Evolutionary conservation across 2,113 vertebrate genomes (phyloP).

Genomic region (Neomonachus schauinslandi): DNA sequence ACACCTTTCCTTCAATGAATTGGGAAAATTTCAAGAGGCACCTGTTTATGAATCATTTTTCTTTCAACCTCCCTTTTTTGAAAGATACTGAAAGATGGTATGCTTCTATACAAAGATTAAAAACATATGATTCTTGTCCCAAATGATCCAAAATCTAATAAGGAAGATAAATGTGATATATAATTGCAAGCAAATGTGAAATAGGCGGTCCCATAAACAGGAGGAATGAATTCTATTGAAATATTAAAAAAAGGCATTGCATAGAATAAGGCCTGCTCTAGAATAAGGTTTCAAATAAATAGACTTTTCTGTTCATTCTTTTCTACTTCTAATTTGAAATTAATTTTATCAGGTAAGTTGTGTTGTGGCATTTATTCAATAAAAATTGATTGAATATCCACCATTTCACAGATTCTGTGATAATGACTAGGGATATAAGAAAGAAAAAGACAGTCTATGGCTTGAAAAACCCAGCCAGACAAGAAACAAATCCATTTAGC

Average conservation of each 20-base stretch:
- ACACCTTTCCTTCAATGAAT: background rate
- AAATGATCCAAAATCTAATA: constrained; percentile 22
- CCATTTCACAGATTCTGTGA: background rate
- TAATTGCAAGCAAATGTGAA: background rate
- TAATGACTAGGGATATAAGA: background rate
- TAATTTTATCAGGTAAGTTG: constrained; percentile 28
- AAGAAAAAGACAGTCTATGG: background rate
- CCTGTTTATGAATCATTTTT: background rate
- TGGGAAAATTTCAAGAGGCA: constrained; percentile 19
- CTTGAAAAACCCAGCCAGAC: background rate
- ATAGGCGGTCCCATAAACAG: background rate
- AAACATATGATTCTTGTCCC: background rate
- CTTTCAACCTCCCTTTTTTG: background rate
- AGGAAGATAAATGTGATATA: background rate
- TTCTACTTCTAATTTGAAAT: constrained; percentile 37
- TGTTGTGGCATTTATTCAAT: constrained; percentile 44
- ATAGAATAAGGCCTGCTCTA: background rate
- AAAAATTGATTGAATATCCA: constrained; percentile 2
- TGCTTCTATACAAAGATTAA: background rate
- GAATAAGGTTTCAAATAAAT: background rate
- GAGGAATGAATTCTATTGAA: background rate
- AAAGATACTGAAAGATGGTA: background rate
- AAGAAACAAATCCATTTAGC: background rate
- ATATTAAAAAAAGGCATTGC: background rate
- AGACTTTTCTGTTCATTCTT: background rate